phyloP scores from a whole-genome alignment of 2,888 invertebrate species.

The Lepas anatifera region DNA sequence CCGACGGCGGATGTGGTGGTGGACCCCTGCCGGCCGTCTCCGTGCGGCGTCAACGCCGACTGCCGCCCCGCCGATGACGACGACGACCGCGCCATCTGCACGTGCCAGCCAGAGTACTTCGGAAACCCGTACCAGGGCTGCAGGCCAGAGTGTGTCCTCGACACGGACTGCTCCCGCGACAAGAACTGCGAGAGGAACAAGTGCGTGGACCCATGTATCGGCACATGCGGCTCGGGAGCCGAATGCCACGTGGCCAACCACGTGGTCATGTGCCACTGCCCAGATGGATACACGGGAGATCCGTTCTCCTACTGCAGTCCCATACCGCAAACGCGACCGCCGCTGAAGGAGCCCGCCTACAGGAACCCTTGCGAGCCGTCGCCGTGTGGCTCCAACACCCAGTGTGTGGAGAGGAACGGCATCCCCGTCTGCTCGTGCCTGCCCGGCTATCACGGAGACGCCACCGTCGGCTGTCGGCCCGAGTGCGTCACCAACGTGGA shows the following conservation, averaged over 20 bases:
- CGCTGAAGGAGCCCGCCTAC: conserved; percentile 28
- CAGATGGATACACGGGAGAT: conserved; percentile 64
- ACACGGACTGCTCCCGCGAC: conserved; percentile 58
- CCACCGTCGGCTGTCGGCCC: conserved; percentile 59
- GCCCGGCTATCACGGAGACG: conserved; percentile 16
- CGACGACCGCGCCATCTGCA: conserved; percentile 37
- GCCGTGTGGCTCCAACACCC: conserved; percentile 72
- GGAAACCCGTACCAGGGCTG: conserved; percentile 45
- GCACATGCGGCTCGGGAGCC: conserved; percentile 37
- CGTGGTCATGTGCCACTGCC: conserved; percentile 51
- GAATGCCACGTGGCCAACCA: conserved; percentile 29
- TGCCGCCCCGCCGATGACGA: conserved; percentile 66
- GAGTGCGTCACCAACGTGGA: conserved; percentile 74
- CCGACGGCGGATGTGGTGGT: conserved; percentile 23
- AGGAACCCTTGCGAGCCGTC: conserved; percentile 56
- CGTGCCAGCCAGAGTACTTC: conserved; percentile 30
- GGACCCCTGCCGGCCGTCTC: conserved; percentile 63
- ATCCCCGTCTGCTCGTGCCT: conserved; percentile 35
- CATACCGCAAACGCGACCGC: conserved; percentile 28
- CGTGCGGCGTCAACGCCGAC: conserved; percentile 69
- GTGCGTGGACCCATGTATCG: conserved; percentile 48
- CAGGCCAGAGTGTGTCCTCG: conserved; percentile 62
- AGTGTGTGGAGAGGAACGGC: conserved; percentile 62
- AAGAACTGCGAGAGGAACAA: conserved; percentile 45
- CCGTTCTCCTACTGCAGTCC: conserved; percentile 60